Conservation (phyloP, 2,797 vertebrate genomes). For the Austrolebias charrua region DNA sequence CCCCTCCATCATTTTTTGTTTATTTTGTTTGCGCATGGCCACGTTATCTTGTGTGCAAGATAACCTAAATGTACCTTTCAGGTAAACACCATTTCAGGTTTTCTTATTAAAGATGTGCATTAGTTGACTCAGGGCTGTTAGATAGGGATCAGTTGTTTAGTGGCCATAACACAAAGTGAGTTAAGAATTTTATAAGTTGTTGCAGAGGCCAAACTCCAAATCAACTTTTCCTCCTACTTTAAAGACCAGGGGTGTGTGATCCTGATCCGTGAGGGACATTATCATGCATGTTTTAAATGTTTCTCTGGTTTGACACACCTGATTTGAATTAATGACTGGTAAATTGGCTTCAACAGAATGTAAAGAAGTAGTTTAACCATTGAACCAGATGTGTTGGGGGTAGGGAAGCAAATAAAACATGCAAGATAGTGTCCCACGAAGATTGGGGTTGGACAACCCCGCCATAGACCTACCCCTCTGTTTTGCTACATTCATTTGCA, state of each 20-base stretch:
- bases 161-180: slow-evolving; percentile 15
- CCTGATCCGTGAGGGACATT: too few species aligned
- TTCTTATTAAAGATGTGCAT: slow-evolving; percentile 65
- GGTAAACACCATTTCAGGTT: slow-evolving; percentile 62
- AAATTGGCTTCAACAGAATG: too few species aligned
- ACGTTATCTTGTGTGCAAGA: slow-evolving; percentile 65
- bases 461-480: slow-evolving; percentile 1
- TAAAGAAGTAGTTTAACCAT: too few species aligned
- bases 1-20: slow-evolving; percentile 49
- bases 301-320: too few species aligned
- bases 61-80: slow-evolving; percentile 62
- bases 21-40: slow-evolving; percentile 37
- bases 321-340: too few species aligned
- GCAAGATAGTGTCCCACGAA: too few species aligned
- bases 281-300: too few species aligned
- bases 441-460: too few species aligned
- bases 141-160: slow-evolving; percentile 40
- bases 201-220: slow-evolving; percentile 4
- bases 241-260: too few species aligned
- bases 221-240: too few species aligned
- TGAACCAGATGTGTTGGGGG: too few species aligned
- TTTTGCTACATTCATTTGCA: neutral
- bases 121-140: slow-evolving; percentile 42
- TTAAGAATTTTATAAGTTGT: slow-evolving; percentile 27
- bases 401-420: too few species aligned